Evolutionary conservation across 1,140 invertebrate genomes (phyloP).

Genomic region (Aphelinus atriplicis): DNA sequence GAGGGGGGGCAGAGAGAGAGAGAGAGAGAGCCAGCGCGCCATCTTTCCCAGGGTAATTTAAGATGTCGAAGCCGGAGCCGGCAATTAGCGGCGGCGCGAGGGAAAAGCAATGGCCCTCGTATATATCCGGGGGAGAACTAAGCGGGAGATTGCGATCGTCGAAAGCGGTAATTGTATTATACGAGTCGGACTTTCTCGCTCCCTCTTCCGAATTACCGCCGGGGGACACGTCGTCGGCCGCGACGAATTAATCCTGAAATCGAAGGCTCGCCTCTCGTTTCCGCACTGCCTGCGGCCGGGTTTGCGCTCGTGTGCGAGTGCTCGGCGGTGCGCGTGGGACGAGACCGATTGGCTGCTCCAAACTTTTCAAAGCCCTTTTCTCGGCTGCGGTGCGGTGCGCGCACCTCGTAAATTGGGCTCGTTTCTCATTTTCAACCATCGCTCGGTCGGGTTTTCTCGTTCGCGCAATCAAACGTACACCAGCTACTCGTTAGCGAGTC

Average conservation of each 20-base stretch:
- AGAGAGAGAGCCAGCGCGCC: no score
- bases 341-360: not conserved
- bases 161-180: constrained; percentile 39
- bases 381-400: no score
- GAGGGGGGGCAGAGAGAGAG: no score
- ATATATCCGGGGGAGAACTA: constrained; percentile 3
- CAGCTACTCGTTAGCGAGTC: no score
- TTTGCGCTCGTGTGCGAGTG: constrained; percentile 1
- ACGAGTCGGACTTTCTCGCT: constrained; percentile 20
- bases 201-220: constrained; percentile 42
- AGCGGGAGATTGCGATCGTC: constrained; percentile 14
- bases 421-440: no score
- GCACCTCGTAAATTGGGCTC: no score
- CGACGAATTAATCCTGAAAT: constrained; percentile 45
- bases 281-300: constrained; percentile 39
- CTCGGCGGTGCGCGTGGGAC: not conserved
- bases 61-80: constrained; percentile 14
- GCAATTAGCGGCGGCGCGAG: constrained; percentile 24
- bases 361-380: no score
- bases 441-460: no score
- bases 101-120: constrained; percentile 2
- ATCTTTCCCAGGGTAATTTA: constrained; percentile 29
- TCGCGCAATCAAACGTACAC: no score
- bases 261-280: constrained; percentile 39
- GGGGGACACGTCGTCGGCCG: constrained; percentile 14